Conservation (phyloP, 2,113 vertebrate genomes). For the Dolichallabes microphthalmus region DNA sequence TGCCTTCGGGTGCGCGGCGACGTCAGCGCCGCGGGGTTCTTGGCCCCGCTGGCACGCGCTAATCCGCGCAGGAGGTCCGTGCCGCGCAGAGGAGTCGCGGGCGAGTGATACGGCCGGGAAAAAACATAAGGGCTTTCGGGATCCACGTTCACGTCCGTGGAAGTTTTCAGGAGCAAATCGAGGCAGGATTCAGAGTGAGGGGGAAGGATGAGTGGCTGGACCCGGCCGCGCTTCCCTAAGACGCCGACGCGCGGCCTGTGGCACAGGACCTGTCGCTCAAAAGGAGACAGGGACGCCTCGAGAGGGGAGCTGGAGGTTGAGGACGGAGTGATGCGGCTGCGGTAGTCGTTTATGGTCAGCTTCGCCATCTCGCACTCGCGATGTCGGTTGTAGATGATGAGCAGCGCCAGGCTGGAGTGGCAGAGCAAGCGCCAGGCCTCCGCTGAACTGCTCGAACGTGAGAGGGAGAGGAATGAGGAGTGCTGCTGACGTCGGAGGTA, state of each 20-base stretch:
- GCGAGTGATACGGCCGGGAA: constrained; percentile 75
- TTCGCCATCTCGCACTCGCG: constrained; percentile 78
- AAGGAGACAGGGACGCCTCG: constrained; percentile 70
- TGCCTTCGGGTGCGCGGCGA: constrained; percentile 70
- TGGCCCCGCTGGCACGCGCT: constrained; percentile 71
- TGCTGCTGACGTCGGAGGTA: constrained; percentile 74
- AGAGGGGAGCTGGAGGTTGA: constrained; percentile 50
- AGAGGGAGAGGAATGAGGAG: constrained; percentile 70
- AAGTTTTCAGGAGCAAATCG: constrained; percentile 74
- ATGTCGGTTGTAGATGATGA: constrained; percentile 78
- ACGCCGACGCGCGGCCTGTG: constrained; percentile 70
- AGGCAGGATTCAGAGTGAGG: constrained; percentile 73
- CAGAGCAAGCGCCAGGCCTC: constrained; percentile 77
- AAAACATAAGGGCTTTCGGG: constrained; percentile 76
- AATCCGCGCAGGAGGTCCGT: constrained; percentile 75
- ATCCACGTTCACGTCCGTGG: constrained; percentile 73
- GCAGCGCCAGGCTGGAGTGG: constrained; percentile 75
- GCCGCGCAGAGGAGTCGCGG: constrained; percentile 73
- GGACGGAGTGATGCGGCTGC: constrained; percentile 58
- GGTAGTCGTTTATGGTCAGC: constrained; percentile 73
- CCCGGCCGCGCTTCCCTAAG: constrained; percentile 71
- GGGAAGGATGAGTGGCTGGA: constrained; percentile 72
- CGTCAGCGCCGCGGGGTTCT: constrained; percentile 68
- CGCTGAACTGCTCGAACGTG: constrained; percentile 67
- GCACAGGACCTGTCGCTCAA: constrained; percentile 71